Conservation (phyloP, 2,888 invertebrate species). For the Schrankia costaestrigalis region DNA sequence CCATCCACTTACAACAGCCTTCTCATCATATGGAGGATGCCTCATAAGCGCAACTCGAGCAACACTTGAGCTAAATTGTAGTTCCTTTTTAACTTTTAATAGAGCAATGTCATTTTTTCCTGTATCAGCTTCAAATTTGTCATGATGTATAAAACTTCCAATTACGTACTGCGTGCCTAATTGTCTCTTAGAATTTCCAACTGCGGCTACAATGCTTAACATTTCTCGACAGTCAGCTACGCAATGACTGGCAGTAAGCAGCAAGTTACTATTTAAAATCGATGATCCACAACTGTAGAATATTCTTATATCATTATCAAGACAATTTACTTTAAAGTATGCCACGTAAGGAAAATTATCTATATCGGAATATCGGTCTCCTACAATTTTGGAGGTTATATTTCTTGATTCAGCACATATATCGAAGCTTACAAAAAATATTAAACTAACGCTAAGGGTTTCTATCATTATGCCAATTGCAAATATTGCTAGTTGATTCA, state of each 20-base stretch:
- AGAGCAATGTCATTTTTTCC: constrained; percentile 11
- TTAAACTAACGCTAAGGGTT: no score
- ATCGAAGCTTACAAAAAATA: no score
- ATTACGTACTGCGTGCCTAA: no score
- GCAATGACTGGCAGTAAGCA: constrained; percentile 46
- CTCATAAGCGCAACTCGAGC: constrained; percentile 5
- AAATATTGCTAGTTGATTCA: no score
- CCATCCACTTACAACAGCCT: constrained; percentile 9
- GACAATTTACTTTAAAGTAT: constrained; percentile 19
- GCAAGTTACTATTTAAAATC: constrained; percentile 35
- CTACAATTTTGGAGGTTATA: constrained; percentile 1
- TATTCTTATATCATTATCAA: accelerated
- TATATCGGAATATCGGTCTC: constrained; percentile 10
- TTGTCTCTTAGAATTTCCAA: no score
- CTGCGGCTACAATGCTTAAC: no score
- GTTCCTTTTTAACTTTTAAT: neutral
- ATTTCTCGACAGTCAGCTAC: constrained; percentile 17
- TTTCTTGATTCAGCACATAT: no score
- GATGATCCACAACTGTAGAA: constrained; percentile 39
- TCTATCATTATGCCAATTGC: no score
- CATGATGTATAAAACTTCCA: no score
- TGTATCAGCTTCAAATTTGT: no score
- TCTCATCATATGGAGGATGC: constrained; percentile 7
- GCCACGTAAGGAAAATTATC: constrained; percentile 27
- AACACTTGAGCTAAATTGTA: neutral